A percentile compares a stretch with the other conserved stretches of the same genome.
phyloP scores from a whole-genome alignment of 1,140 invertebrate species.

The Hypsibius dujardini region DNA sequence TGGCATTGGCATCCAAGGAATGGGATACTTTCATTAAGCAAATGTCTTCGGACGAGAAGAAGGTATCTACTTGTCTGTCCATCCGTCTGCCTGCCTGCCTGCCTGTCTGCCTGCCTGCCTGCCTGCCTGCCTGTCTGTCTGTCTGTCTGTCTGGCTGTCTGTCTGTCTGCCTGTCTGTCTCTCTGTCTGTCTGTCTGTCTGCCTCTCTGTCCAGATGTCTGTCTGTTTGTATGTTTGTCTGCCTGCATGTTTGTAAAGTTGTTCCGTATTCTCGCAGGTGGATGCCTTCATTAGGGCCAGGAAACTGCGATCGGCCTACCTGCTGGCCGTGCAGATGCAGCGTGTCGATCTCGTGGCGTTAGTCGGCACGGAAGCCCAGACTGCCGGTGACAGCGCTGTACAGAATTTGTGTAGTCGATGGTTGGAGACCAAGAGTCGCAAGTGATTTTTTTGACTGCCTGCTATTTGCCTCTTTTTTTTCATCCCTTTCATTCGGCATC shows the following conservation, averaged over 20 bases:
- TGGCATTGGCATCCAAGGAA: neutral
- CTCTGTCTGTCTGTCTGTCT: too few species aligned
- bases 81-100: neutral
- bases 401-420: slow-evolving; percentile 8
- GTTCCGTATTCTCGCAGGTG: neutral
- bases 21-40: slow-evolving; percentile 3
- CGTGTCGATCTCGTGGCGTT: slow-evolving; percentile 14
- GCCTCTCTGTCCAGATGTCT: too few species aligned
- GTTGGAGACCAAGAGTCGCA: neutral
- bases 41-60: neutral
- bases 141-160: too few species aligned
- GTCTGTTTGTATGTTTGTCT: too few species aligned
- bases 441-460: too few species aligned
- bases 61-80: neutral
- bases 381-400: neutral
- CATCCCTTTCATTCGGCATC: too few species aligned
- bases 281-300: neutral
- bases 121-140: too few species aligned
- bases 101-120: too few species aligned
- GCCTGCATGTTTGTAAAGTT: too few species aligned
- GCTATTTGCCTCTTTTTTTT: too few species aligned
- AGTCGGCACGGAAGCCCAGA: neutral
- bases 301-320: slow-evolving; percentile 1
- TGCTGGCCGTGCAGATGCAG: slow-evolving; percentile 17
- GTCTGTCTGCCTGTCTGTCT: too few species aligned